These are phyloP conservation scores for Bathynomus jamesi DNA, from an alignment of 1,140 invertebrate species.

Conservation along the genomic window DNA sequence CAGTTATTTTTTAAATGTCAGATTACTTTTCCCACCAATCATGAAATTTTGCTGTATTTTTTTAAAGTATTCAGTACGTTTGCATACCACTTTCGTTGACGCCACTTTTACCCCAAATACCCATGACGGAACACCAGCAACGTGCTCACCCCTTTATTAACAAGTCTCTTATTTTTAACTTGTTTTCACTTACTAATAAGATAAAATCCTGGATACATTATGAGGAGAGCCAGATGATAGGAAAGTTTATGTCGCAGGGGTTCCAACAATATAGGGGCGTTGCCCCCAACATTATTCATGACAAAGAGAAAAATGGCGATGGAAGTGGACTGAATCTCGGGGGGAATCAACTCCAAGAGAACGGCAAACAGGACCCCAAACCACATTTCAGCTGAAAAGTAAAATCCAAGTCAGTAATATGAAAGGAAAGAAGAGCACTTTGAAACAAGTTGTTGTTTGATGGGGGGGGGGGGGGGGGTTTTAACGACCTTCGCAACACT, in stretches of 20 bases:
- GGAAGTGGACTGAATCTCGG: conserved; percentile 68
- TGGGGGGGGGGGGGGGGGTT: conserved; percentile 6
- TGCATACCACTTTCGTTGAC: no score
- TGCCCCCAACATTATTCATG: conserved; percentile 90
- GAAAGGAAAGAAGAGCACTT: conserved; percentile 8
- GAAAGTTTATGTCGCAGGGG: conserved; percentile 68
- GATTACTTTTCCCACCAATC: no score
- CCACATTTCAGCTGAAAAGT: conserved; percentile 61
- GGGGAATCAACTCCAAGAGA: conserved; percentile 74
- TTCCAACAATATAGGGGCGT: conserved; percentile 76
- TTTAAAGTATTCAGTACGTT: no score
- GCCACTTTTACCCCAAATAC: no score
- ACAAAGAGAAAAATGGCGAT: conserved; percentile 79
- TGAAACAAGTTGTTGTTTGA: background rate
- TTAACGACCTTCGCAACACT: background rate
- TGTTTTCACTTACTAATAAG: conserved; percentile 27
- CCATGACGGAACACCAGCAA: no score
- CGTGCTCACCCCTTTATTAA: no score
- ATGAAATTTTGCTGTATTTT: no score
- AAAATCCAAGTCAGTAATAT: conserved; percentile 5
- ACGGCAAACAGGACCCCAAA: conserved; percentile 84
- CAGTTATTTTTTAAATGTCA: no score
- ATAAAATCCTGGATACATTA: conserved; percentile 65
- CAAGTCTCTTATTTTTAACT: background rate
- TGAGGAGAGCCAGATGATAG: conserved; percentile 72